These are phyloP conservation scores for Orussus abietinus DNA, from an alignment of 1,140 invertebrate species.

Conservation along the genomic window DNA sequence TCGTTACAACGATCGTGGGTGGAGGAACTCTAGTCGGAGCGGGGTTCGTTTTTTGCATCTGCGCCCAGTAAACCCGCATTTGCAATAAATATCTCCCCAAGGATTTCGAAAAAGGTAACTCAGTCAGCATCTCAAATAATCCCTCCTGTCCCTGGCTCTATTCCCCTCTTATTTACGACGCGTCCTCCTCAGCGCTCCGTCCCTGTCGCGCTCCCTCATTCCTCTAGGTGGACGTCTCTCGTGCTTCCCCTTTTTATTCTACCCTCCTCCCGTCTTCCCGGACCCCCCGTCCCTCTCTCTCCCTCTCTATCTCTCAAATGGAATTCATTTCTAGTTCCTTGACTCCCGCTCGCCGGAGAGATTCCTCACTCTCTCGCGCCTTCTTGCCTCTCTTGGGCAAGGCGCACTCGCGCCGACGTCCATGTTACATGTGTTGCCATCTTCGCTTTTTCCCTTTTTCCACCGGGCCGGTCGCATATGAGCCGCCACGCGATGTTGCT, in stretches of 20 bases:
- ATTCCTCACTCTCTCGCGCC: conserved; percentile 9
- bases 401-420: conserved; percentile 10
- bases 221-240: no score
- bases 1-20: no score
- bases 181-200: not conserved
- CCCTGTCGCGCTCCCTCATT: not conserved
- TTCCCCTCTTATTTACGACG: conserved; percentile 21
- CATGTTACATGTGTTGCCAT: conserved; percentile 12
- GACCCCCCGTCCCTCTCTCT: conserved; percentile 6
- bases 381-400: not conserved
- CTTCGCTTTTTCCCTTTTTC: conserved; percentile 13
- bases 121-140: no score
- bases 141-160: conserved; percentile 1
- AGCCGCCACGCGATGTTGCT: no score
- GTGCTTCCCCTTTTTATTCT: no score
- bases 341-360: no score
- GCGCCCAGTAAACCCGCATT: no score
- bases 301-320: conserved; percentile 25
- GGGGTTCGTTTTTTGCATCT: no score
- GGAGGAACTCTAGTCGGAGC: no score
- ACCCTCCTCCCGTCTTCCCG: conserved; percentile 9
- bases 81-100: no score
- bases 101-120: no score
- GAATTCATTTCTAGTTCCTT: conserved; percentile 40
- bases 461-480: conserved; percentile 2